Conservation (phyloP, 2,888 invertebrate genomes). For the Nomada ferruginata region DNA sequence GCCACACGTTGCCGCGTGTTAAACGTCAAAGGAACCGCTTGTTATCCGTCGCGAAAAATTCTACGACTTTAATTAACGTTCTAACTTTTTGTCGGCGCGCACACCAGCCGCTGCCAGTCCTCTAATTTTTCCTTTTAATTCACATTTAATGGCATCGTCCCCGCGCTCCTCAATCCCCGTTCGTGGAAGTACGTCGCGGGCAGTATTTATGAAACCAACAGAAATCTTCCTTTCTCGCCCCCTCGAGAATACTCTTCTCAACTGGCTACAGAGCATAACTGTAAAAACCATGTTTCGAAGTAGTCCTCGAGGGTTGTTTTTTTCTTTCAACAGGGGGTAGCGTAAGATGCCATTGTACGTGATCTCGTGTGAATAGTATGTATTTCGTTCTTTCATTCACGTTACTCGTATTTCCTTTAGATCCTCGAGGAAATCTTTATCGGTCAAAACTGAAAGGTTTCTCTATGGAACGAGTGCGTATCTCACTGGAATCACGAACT, state of each 20-base stretch:
- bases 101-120: constrained; percentile 18
- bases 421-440: not conserved
- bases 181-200: constrained; percentile 27
- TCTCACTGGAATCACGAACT: no score
- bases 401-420: constrained; percentile 13
- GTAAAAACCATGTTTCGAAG: constrained; percentile 38
- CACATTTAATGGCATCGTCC: constrained; percentile 49
- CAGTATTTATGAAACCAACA: constrained; percentile 47
- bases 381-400: not conserved
- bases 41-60: constrained; percentile 48
- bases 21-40: constrained; percentile 48
- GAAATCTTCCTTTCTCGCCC: constrained; percentile 10
- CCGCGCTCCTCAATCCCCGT: constrained; percentile 16
- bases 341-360: constrained; percentile 24
- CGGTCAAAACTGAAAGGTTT: not conserved
- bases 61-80: constrained; percentile 62
- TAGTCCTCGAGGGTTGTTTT: constrained; percentile 25
- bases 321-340: not conserved
- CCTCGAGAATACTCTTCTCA: constrained; percentile 1
- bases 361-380: constrained; percentile 23
- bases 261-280: constrained; percentile 31
- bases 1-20: constrained; percentile 17
- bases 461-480: not conserved
- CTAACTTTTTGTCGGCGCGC: constrained; percentile 36
- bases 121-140: constrained; percentile 60